Percentiles rank a stretch among this genome's conserved stretches.
phyloP scores from a whole-genome alignment of 1,140 invertebrate genomes.

The Lepidostoma basale region DNA sequence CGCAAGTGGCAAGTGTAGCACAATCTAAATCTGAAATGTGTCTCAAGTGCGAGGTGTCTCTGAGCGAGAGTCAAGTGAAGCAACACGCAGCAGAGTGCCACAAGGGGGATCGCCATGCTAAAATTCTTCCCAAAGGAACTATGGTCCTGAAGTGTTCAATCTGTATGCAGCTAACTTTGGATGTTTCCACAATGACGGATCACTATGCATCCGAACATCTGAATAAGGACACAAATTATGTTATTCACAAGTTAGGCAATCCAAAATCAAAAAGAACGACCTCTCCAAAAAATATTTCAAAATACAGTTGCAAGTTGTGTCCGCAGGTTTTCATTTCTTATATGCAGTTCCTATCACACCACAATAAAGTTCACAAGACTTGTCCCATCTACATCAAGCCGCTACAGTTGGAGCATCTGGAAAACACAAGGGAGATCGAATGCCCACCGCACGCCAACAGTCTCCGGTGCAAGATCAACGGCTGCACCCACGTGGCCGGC shows the following conservation, averaged over 20 bases:
- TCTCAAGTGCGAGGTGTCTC: conserved; percentile 18
- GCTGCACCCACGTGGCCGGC: too few relatives aligned
- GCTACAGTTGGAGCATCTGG: not conserved
- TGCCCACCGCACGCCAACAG: too few relatives aligned
- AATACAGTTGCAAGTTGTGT: conserved; percentile 5
- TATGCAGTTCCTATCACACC: not conserved
- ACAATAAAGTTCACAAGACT: not conserved
- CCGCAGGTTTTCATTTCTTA: not conserved
- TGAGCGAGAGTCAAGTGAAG: not conserved
- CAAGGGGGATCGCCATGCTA: not conserved
- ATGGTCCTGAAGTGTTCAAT: conserved; percentile 25
- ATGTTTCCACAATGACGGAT: not conserved
- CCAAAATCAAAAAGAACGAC: conserved; percentile 11
- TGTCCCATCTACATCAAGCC: conserved; percentile 1
- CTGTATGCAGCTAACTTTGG: not conserved
- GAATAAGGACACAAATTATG: conserved; percentile 9
- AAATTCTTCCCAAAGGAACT: conserved; percentile 18
- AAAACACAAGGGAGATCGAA: conserved; percentile 11
- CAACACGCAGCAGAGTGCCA: conserved; percentile 5
- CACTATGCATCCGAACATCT: conserved; percentile 11
- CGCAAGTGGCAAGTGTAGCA: not conserved
- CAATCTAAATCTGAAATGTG: conserved; percentile 15
- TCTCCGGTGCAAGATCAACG: too few relatives aligned
- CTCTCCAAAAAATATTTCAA: not conserved
- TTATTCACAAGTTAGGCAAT: conserved; percentile 28